Base-by-base conservation (phyloP, 2,113 vertebrate species). In the Vanacampus margaritifer region DNA sequence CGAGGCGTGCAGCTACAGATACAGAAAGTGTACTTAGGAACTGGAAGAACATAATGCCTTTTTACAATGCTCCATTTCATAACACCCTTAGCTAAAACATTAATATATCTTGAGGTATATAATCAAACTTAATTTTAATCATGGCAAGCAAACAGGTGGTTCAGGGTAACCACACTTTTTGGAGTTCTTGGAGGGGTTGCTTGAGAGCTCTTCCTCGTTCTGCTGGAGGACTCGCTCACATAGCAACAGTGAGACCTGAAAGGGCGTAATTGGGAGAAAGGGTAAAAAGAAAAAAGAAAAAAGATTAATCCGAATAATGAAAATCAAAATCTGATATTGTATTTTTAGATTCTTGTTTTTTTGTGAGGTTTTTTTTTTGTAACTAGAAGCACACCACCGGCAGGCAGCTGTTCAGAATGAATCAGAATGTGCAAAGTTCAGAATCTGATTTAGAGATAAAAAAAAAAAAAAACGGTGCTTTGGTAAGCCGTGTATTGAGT, bases 351-450 rank as follows among this genome's bases (percentile, higher is more conserved):
- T 32, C 4, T 32, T 32, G 28, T 32, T 32, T 32, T 32, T 32
- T 32, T 32, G 28, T 2, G 28, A 32, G 28, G 28, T 50, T n/a
- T 7, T 50, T 6, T 17, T 35, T 28, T 9, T 13, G 46, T 48
- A 32, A 56, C 14, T 28, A 28, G 16, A 56, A 28, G 26, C 53
- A 56, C 26, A 17, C 5, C 24, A 32, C 14, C 16, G 6, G 17
- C 9, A 35, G 28, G n/a, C 48, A 35, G 56, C 12, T 56, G n/a
- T 58, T 58, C 56, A 13, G 16, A 58, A 19, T 58, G 56, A 58
- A 28, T 57, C 54, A 41, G 28, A 60, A 64, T 72, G 65, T 68
- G 50, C 53, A 81, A 69, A 77, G 84, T 79, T 87, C 75, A 76
- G 63, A 21, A 6, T 28, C 56, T 17, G 61, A 37, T 2, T 64